phyloP scores from a whole-genome alignment of 2,888 invertebrate genomes.

The Agonopterix subpropinquella region DNA sequence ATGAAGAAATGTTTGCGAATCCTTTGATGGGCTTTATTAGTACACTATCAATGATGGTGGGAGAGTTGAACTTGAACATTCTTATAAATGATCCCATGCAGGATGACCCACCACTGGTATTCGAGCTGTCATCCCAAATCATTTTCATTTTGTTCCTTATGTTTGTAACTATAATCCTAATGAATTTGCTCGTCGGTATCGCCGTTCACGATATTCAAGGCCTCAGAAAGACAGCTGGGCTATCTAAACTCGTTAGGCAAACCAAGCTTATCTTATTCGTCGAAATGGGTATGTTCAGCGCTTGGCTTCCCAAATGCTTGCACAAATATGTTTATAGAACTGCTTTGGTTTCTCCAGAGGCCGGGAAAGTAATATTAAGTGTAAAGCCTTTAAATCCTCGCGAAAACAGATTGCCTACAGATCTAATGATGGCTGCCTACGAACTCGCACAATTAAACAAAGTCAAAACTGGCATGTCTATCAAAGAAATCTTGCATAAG shows the following conservation, averaged over 20 bases:
- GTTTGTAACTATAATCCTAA: constrained; percentile 89
- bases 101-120: constrained; percentile 81
- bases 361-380: constrained; percentile 86
- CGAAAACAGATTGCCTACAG: constrained; percentile 86
- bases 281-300: constrained; percentile 87
- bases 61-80: constrained; percentile 86
- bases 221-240: constrained; percentile 87
- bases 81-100: constrained; percentile 80
- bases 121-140: constrained; percentile 87
- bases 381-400: constrained; percentile 89
- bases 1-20: constrained; percentile 87
- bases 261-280: constrained; percentile 90
- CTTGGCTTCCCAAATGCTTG: constrained; percentile 83
- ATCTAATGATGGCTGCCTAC: constrained; percentile 86
- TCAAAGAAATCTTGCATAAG: constrained; percentile 75
- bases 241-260: constrained; percentile 88
- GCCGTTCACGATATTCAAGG: constrained; percentile 93
- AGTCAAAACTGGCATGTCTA: constrained; percentile 79
- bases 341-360: constrained; percentile 86
- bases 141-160: constrained; percentile 87
- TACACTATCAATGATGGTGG: constrained; percentile 92
- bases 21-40: constrained; percentile 89
- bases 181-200: constrained; percentile 91
- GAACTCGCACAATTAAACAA: constrained; percentile 76
- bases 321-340: constrained; percentile 86